Conservation (phyloP, 2,797 vertebrate genomes). For the Linurgus olivaceus region DNA sequence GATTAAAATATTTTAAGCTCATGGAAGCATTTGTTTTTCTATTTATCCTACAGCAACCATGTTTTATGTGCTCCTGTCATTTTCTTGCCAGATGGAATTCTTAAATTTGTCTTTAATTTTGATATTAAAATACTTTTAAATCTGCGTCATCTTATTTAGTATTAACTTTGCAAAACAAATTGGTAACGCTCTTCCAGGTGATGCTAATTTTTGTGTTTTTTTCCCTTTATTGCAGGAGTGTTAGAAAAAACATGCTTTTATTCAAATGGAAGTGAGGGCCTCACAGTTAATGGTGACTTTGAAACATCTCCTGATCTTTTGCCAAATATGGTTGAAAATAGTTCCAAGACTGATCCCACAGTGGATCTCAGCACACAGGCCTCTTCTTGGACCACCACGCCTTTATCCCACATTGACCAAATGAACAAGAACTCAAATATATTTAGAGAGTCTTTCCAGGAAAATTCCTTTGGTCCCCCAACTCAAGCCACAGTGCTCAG, state of each 20-base stretch:
- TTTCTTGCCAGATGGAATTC: neutral
- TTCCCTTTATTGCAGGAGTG: constrained; percentile 69
- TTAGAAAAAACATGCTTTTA: constrained; percentile 76
- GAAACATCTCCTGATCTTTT: constrained; percentile 42
- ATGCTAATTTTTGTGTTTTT: neutral
- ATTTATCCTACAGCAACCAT: neutral
- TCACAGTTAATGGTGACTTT: constrained; percentile 58
- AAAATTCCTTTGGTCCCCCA: neutral
- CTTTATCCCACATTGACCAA: constrained; percentile 43
- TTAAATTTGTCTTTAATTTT: neutral
- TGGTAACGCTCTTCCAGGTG: neutral
- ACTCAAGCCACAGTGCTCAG: constrained; percentile 18
- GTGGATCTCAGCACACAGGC: neutral
- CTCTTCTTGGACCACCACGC: constrained; percentile 34
- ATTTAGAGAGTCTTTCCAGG: constrained; percentile 8
- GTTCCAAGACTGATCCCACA: neutral
- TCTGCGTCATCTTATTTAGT: neutral
- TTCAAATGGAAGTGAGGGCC: constrained; percentile 69
- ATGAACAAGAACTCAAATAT: constrained; percentile 54
- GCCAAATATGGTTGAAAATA: constrained; percentile 35
- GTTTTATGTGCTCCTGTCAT: neutral
- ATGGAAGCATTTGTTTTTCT: neutral
- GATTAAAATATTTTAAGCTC: neutral
- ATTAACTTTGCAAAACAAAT: neutral
- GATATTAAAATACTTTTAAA: neutral